Percentiles rank a stretch among this genome's conserved stretches.
Conservation (phyloP, 1,140 invertebrate species). For the Trigoniulus corallinus region DNA sequence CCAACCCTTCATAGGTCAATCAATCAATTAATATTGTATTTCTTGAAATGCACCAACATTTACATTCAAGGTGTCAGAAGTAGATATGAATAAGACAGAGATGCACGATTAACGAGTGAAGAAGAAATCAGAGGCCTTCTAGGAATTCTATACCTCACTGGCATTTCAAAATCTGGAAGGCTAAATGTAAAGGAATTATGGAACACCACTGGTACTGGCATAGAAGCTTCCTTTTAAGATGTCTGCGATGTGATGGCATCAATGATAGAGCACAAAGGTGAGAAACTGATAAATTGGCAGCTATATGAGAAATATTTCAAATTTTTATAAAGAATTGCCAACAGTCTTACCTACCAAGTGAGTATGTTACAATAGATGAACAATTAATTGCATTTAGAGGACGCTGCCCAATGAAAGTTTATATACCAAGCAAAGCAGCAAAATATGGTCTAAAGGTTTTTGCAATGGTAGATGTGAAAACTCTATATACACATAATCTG, state of each 20-base stretch:
- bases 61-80: too few species aligned
- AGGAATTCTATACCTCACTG: too few species aligned
- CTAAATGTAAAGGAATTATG: too few species aligned
- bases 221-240: too few species aligned
- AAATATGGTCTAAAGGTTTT: constrained; percentile 17
- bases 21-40: too few species aligned
- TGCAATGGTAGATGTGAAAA: constrained; percentile 11
- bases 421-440: constrained; percentile 14
- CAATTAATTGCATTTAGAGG: constrained; percentile 14
- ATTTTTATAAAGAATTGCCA: constrained; percentile 12
- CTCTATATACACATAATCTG: constrained; percentile 11
- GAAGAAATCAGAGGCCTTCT: too few species aligned
- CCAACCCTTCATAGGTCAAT: too few species aligned
- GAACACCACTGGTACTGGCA: too few species aligned
- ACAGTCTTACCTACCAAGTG: constrained; percentile 2
- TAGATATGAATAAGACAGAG: too few species aligned
- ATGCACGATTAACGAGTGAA: too few species aligned
- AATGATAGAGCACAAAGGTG: background rate
- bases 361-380: constrained; percentile 15
- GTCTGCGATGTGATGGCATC: background rate
- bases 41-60: too few species aligned
- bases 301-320: background rate
- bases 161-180: too few species aligned
- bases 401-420: constrained; percentile 12
- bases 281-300: background rate